These are phyloP conservation scores for Ptychochromis oligacanthus DNA, from an alignment of 2,113 vertebrate genomes.

Conservation along the genomic window DNA sequence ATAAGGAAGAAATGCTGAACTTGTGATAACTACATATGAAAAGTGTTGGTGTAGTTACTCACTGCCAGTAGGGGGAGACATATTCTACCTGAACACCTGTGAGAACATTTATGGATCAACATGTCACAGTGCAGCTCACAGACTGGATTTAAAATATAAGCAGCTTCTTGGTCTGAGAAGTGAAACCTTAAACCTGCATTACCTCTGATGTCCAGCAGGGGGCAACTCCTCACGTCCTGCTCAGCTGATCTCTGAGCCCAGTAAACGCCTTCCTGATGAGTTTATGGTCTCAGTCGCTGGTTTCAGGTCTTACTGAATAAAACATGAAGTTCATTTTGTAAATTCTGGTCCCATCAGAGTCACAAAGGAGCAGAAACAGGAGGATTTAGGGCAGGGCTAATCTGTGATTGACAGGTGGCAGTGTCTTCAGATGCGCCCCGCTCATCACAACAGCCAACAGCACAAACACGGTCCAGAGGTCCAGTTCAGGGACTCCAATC, in stretches of 20 bases:
- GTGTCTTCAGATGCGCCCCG: not conserved
- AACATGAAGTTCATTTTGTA: too few species aligned
- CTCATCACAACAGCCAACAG: accelerated
- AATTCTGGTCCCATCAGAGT: not conserved
- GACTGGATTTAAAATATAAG: not conserved
- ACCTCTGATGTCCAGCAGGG: not conserved
- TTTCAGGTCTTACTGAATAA: too few species aligned
- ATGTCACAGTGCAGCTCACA: not conserved
- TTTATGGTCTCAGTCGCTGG: not conserved
- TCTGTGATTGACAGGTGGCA: not conserved
- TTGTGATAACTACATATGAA: not conserved
- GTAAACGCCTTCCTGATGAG: not conserved
- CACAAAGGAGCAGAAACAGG: not conserved
- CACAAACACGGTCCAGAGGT: not conserved
- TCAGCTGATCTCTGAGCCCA: not conserved
- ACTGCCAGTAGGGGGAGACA: not conserved
- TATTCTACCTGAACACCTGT: not conserved
- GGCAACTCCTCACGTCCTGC: not conserved
- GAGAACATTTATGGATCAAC: not conserved
- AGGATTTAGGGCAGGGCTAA: not conserved
- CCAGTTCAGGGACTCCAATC: not conserved
- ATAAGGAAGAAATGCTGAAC: too few species aligned
- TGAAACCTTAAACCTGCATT: not conserved
- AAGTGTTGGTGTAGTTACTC: not conserved
- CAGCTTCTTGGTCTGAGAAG: too few species aligned